Conservation (phyloP, 2,888 invertebrate genomes). For the Clostera curtula region DNA sequence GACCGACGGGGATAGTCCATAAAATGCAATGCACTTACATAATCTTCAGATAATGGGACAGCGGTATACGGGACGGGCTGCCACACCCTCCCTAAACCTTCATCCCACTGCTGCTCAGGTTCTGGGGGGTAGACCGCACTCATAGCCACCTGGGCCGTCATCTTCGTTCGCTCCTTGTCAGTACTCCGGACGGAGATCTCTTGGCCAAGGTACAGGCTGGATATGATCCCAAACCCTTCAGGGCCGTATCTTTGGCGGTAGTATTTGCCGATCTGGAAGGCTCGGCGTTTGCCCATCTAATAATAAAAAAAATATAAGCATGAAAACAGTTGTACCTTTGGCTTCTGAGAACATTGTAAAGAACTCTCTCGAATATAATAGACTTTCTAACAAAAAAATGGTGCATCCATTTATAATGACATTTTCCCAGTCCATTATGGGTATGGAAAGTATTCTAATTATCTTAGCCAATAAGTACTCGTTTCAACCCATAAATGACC, state of each 20-base stretch:
- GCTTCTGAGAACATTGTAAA: background rate
- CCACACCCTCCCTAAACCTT: slow-evolving; percentile 54
- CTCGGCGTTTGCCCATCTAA: slow-evolving; percentile 49
- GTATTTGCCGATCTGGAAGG: slow-evolving; percentile 54
- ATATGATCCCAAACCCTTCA: slow-evolving; percentile 37
- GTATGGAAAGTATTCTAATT: too few species aligned
- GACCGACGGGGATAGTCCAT: background rate
- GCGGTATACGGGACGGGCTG: slow-evolving; percentile 57
- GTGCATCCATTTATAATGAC: too few species aligned
- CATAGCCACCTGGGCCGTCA: slow-evolving; percentile 58
- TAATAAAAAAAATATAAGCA: background rate
- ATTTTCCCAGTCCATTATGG: too few species aligned
- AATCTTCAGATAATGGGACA: slow-evolving; percentile 51
- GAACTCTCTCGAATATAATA: background rate
- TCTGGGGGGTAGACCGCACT: slow-evolving; percentile 56
- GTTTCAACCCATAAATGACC: too few species aligned
- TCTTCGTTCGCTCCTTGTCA: slow-evolving; percentile 63
- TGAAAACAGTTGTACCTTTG: background rate
- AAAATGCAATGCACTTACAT: slow-evolving; percentile 37
- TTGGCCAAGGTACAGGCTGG: slow-evolving; percentile 42
- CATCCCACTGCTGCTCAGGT: slow-evolving; percentile 57
- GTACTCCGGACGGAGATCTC: slow-evolving; percentile 52
- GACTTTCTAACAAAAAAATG: too few species aligned
- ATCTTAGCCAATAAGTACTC: too few species aligned
- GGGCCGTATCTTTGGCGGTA: slow-evolving; percentile 45